Conservation (phyloP, 2,888 invertebrate genomes). For the Silvanus unidentatus region DNA sequence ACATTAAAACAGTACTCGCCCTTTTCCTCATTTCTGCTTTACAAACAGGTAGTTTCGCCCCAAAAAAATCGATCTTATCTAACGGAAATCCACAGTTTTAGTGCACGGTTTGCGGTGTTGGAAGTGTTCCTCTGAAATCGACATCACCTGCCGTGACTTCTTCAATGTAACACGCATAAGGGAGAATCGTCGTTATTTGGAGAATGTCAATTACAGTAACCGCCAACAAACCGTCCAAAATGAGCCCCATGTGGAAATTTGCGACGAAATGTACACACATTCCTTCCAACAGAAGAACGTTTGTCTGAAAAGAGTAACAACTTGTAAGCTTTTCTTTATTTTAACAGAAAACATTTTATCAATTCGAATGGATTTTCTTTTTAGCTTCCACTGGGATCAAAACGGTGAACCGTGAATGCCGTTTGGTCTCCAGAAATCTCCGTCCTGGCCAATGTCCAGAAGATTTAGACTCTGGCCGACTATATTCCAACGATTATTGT, state of each 20-base stretch:
- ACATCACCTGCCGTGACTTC: conserved; percentile 66
- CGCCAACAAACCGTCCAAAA: conserved; percentile 16
- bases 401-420: conserved; percentile 24
- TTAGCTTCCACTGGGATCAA: conserved; percentile 18
- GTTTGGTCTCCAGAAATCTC: conserved; percentile 19
- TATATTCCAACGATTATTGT: conserved; percentile 20
- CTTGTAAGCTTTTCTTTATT: conserved; percentile 15
- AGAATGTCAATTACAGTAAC: neutral
- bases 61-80: too few relatives aligned
- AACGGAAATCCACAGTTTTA: too few relatives aligned
- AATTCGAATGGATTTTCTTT: neutral
- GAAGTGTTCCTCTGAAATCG: conserved; percentile 69
- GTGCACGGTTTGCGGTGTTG: conserved; percentile 66
- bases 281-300: conserved; percentile 24
- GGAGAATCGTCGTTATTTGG: conserved; percentile 2
- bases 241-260: conserved; percentile 20
- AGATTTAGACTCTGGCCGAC: conserved; percentile 14
- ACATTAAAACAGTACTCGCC: neutral
- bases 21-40: too few relatives aligned
- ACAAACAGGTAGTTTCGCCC: neutral
- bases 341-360: neutral
- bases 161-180: conserved; percentile 54
- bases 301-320: conserved; percentile 24
- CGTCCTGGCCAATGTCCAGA: conserved; percentile 25
- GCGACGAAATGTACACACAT: conserved; percentile 22